Evolutionary conservation across 2,113 vertebrate species (phyloP).

Genomic region (Sakesphorus luctuosus): DNA sequence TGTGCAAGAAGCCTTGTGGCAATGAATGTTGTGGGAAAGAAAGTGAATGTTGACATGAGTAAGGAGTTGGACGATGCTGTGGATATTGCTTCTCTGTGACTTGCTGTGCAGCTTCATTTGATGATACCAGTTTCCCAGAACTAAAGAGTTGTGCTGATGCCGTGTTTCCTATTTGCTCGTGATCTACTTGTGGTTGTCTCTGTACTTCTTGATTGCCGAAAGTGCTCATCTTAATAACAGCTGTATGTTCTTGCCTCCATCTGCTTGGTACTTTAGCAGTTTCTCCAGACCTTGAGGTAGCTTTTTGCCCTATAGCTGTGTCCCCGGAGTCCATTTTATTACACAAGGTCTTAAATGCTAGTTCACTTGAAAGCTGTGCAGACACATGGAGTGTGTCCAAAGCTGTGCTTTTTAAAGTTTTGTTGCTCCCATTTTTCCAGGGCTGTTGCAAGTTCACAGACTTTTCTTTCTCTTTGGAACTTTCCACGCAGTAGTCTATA

Average conservation of each 20-base stretch:
- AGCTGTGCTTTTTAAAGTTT: slow-evolving; percentile 79
- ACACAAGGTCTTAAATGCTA: slow-evolving; percentile 81
- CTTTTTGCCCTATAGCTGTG: slow-evolving; percentile 87
- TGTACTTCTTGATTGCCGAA: slow-evolving; percentile 86
- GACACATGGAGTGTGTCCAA: slow-evolving; percentile 82
- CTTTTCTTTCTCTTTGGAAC: slow-evolving; percentile 72
- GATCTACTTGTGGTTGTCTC: slow-evolving; percentile 82
- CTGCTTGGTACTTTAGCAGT: slow-evolving; percentile 85
- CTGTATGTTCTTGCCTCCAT: slow-evolving; percentile 91
- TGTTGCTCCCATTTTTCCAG: slow-evolving; percentile 76
- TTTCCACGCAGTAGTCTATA: slow-evolving; percentile 71
- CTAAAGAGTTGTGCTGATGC: slow-evolving; percentile 85
- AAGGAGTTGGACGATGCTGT: slow-evolving; percentile 83
- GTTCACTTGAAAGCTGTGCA: slow-evolving; percentile 76
- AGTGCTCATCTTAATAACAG: slow-evolving; percentile 86
- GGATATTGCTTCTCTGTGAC: slow-evolving; percentile 86
- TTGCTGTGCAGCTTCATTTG: slow-evolving; percentile 78
- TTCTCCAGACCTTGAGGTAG: slow-evolving; percentile 90
- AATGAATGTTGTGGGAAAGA: slow-evolving; percentile 92
- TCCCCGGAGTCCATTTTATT: slow-evolving; percentile 92
- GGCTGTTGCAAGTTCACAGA: slow-evolving; percentile 63
- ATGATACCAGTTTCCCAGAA: slow-evolving; percentile 84
- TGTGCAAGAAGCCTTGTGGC: slow-evolving; percentile 89
- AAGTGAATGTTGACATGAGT: slow-evolving; percentile 87
- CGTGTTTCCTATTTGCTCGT: slow-evolving; percentile 78